These are phyloP conservation scores for Chondrosia reniformis DNA, from an alignment of 37 sponge, comb jelly and placozoan species.

Conservation along the genomic window DNA sequence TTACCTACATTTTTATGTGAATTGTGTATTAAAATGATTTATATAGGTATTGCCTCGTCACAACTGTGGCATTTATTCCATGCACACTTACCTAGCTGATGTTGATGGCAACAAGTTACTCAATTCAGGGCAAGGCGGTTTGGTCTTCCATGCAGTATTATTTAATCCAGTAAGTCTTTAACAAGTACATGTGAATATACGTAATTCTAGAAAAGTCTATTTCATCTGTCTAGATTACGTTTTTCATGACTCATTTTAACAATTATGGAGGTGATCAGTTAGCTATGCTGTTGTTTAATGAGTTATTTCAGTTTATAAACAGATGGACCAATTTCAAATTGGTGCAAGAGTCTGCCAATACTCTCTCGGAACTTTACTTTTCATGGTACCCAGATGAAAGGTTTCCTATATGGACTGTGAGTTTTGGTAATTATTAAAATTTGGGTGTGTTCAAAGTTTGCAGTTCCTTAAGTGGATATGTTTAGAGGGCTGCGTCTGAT, in stretches of 20 bases:
- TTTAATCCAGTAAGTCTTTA: constrained; percentile 57
- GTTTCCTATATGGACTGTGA: constrained; percentile 68
- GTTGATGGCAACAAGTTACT: constrained; percentile 18
- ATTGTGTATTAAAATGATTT: no score
- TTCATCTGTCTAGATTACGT: constrained; percentile 34
- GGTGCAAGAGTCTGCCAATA: constrained; percentile 27
- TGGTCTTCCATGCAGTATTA: constrained; percentile 62
- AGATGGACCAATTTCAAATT: constrained; percentile 67
- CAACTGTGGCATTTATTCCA: constrained; percentile 71
- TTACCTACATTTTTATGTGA: no score
- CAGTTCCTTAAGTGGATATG: no score
- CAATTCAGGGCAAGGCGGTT: constrained; percentile 46
- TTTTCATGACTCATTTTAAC: constrained; percentile 87
- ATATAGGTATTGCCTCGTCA: constrained; percentile 85
- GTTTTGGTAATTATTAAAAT: no score
- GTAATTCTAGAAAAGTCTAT: neutral
- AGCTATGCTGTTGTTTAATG: constrained; percentile 46
- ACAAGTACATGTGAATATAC: constrained; percentile 10
- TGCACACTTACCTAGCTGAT: constrained; percentile 27
- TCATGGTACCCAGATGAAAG: constrained; percentile 69
- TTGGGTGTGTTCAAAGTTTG: no score
- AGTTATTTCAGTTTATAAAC: constrained; percentile 46
- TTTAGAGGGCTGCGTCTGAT: no score
- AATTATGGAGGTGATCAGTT: constrained; percentile 78
- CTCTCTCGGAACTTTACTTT: constrained; percentile 67